Evolutionary conservation across 1,140 invertebrate genomes (phyloP).

Genomic region (Ptiloglossa arizonensis): DNA sequence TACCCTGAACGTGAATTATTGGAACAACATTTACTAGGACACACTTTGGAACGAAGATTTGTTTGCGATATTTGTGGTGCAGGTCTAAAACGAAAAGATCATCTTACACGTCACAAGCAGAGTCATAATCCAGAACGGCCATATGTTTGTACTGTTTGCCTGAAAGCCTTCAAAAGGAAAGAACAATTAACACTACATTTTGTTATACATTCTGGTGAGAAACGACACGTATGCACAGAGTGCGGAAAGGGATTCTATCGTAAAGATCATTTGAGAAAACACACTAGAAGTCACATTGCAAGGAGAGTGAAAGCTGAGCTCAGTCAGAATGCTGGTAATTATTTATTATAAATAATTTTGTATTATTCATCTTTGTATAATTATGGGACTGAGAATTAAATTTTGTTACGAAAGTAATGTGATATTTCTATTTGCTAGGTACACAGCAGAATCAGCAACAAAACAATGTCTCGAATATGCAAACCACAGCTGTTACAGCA

Average conservation of each 20-base stretch:
- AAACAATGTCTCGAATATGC: constrained; percentile 78
- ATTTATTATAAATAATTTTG: too few relatives aligned
- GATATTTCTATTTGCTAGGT: constrained; percentile 53
- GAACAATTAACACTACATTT: constrained; percentile 92
- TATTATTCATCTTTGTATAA: neutral
- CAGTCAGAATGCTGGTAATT: constrained; percentile 83
- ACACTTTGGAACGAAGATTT: constrained; percentile 90
- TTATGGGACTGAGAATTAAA: neutral
- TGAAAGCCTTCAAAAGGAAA: constrained; percentile 93
- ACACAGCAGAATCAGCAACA: constrained; percentile 78
- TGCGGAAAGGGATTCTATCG: constrained; percentile 90
- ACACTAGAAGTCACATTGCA: constrained; percentile 91
- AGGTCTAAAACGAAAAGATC: constrained; percentile 92
- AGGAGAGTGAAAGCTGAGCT: constrained; percentile 91
- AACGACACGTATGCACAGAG: constrained; percentile 91
- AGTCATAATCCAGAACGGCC: constrained; percentile 91
- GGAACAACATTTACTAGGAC: constrained; percentile 91
- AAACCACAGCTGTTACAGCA: constrained; percentile 76
- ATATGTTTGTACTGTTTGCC: constrained; percentile 91
- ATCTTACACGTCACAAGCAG: constrained; percentile 90
- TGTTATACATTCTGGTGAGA: constrained; percentile 93
- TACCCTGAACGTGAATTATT: constrained; percentile 91
- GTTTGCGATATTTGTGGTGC: constrained; percentile 93
- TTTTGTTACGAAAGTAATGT: neutral
- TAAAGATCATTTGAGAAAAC: constrained; percentile 84